Base-by-base conservation (phyloP, 2,797 vertebrate genomes). In the Chromobotia macracanthus region DNA sequence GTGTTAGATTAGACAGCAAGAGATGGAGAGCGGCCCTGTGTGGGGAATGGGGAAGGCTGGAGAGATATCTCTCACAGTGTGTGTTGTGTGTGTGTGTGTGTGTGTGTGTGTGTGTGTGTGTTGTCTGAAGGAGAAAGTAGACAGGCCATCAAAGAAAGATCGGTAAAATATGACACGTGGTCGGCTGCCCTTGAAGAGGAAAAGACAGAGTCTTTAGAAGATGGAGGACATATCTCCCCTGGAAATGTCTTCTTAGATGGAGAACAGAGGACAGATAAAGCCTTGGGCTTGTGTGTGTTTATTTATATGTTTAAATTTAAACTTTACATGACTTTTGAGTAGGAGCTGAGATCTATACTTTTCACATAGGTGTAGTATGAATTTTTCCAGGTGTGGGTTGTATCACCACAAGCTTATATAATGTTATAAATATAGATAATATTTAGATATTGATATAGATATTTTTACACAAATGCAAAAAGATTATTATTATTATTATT, bases 131-230 rank as follows among this genome's bases (percentile, higher is more conserved):
- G 72, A 76, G 63, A 83, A 53, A 80, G 55, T 38, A 23, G 75
- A 79, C 80, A 56, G 74, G 65, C 66, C 83, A 72, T 84, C 81
- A 86, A 65, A 41, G 60, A 61, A 44, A 70, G 74, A 82, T 79
- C 81, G 70, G 80, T 83, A 86, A 86, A 82, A 83, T 84, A 85
- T 82, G 83, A 79, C 55, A 66, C 72, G 28, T 38, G 77, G 66
- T 63, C 69, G 70, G 60, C 76, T 84, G 77, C 48, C 85, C 85
- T 86, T 85, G 83, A 82, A 60, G 25, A 38, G 71, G 58, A 51
- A 69, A 66, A 83, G 77, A 83, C 60, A 41, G 63, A 72, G 56
- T 72, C 80, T 81, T 66, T 63, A n/a, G 38, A 81, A 80, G 75
- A 82, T 80, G 65, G 77, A 83, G 51, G 71, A 79, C 81, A 83